These are phyloP conservation scores for Gymnobelideus leadbeateri DNA, from an alignment of 2,113 vertebrate genomes.

Conservation along the genomic window DNA sequence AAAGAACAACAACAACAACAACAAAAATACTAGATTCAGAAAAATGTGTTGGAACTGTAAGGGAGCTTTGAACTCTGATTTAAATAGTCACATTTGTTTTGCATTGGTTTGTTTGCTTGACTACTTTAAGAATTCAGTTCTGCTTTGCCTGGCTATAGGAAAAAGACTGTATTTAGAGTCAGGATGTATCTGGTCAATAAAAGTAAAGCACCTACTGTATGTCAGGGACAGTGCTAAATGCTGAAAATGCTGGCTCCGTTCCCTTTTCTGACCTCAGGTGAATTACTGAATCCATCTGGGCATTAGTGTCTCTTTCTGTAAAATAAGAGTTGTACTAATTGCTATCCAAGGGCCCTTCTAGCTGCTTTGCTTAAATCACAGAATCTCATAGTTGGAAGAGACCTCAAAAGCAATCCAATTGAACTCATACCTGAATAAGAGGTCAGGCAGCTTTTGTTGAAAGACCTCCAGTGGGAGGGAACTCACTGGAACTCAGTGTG, in stretches of 20 bases:
- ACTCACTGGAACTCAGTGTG: neutral
- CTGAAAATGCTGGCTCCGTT: neutral
- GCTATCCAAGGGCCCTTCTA: no score
- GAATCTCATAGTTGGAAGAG: neutral
- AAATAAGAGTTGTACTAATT: neutral
- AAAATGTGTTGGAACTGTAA: slow-evolving; percentile 23
- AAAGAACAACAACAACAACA: neutral
- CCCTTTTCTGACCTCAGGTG: neutral
- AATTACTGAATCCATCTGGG: no score
- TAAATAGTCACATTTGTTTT: slow-evolving; percentile 19
- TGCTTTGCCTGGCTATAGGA: neutral
- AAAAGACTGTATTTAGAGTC: neutral
- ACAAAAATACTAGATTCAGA: neutral
- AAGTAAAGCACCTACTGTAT: no score
- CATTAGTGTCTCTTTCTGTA: neutral
- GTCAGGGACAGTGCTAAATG: neutral
- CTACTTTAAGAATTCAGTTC: neutral
- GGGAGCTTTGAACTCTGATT: neutral
- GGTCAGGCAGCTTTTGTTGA: neutral
- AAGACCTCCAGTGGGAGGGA: neutral
- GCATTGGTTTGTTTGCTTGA: slow-evolving; percentile 32
- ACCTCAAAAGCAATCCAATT: neutral
- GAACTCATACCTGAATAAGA: neutral
- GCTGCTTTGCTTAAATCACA: neutral
- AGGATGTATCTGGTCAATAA: neutral